Percentiles rank a stretch among this genome's conserved stretches.
Evolutionary conservation across 2,113 vertebrate species (phyloP).

Genomic region (Pelecanus crispus): DNA sequence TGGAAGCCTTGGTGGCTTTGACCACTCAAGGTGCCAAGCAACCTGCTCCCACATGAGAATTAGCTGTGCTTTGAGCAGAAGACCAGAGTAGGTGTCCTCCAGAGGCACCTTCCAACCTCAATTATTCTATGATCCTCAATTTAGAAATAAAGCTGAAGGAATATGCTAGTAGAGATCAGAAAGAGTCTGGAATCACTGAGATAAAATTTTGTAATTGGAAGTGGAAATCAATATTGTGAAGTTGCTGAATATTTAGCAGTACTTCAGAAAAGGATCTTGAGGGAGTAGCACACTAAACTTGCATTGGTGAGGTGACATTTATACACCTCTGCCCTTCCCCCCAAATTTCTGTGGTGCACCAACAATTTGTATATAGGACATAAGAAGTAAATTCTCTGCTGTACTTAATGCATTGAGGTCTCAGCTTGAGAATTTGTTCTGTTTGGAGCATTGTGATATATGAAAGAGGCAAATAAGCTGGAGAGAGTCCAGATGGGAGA

Average conservation of each 20-base stretch:
- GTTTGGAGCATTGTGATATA: not conserved
- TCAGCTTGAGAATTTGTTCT: not conserved
- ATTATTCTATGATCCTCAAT: not conserved
- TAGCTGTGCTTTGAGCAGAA: not conserved
- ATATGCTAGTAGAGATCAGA: not conserved
- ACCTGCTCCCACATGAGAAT: not conserved
- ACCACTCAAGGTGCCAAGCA: not conserved
- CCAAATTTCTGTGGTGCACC: not conserved
- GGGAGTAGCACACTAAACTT: not conserved
- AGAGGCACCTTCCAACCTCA: not conserved
- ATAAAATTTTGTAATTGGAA: not conserved
- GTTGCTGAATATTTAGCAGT: not conserved
- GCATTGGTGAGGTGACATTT: accelerated
- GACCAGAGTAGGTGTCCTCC: not conserved
- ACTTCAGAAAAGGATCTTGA: not conserved
- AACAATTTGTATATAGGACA: not conserved
- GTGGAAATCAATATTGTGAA: not conserved
- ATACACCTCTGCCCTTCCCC: not conserved
- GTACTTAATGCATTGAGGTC: not conserved
- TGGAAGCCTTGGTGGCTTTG: not conserved
- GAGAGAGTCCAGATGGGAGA: not conserved
- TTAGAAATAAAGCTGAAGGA: not conserved
- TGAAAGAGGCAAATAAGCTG: not conserved
- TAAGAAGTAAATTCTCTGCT: not conserved
- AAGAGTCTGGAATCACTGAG: not conserved